Conservation (phyloP, 2,888 invertebrate species). For the Chalcis sispes region DNA sequence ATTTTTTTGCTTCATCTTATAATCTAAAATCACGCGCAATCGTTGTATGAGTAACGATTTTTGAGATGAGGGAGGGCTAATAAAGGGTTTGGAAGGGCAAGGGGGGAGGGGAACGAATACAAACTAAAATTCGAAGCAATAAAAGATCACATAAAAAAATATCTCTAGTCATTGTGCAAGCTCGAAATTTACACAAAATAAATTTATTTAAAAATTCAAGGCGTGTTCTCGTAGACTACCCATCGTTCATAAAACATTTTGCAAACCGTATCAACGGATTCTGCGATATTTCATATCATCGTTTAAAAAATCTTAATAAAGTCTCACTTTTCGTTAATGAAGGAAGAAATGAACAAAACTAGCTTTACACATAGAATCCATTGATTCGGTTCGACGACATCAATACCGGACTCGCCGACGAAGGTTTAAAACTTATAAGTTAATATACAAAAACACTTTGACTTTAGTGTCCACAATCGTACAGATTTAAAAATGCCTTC, state of each 20-base stretch:
- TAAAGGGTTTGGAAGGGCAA: not conserved
- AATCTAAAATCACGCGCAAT: slow-evolving; percentile 39
- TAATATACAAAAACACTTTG: slow-evolving; percentile 19
- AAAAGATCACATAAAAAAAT: slow-evolving; percentile 26
- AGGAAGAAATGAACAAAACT: not conserved
- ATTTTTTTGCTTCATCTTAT: slow-evolving; percentile 11
- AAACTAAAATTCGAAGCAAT: slow-evolving; percentile 7
- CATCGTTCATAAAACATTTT: slow-evolving; percentile 1
- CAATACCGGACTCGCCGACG: not conserved
- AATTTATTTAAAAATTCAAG: slow-evolving; percentile 33
- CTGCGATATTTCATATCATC: slow-evolving; percentile 39
- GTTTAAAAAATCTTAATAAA: not conserved
- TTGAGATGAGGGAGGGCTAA: not conserved
- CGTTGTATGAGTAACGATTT: slow-evolving; percentile 40
- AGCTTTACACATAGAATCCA: not conserved
- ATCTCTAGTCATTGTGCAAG: slow-evolving; percentile 10
- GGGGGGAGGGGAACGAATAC: too few species aligned
- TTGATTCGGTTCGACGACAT: slow-evolving; percentile 16
- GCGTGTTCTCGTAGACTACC: slow-evolving; percentile 7
- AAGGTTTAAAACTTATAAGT: slow-evolving; percentile 20
- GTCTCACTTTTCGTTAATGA: not conserved
- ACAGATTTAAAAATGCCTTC: slow-evolving; percentile 41
- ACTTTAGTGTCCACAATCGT: slow-evolving; percentile 1
- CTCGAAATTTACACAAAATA: slow-evolving; percentile 15
- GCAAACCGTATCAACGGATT: slow-evolving; percentile 28